Percentiles rank a stretch among this genome's conserved stretches.
phyloP scores from a whole-genome alignment of 1,140 invertebrate species.

The Drosophila tristis region DNA sequence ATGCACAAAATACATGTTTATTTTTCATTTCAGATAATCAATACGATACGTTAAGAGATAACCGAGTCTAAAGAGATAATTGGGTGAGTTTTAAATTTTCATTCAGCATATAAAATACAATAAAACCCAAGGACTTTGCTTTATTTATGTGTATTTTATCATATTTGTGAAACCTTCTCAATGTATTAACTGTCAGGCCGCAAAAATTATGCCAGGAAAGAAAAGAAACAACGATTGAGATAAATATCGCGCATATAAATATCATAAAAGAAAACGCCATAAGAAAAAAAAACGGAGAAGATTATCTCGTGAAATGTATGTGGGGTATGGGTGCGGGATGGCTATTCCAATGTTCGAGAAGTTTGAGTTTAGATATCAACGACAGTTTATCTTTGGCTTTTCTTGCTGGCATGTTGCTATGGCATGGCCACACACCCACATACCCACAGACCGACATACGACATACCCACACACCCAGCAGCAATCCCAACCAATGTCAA shows the following conservation, averaged over 20 bases:
- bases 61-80: not conserved
- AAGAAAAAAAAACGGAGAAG: constrained; percentile 31
- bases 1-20: too few relatives aligned
- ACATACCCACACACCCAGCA: too few relatives aligned
- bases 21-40: too few relatives aligned
- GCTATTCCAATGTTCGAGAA: not conserved
- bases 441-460: too few relatives aligned
- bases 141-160: constrained; percentile 42
- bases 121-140: too few relatives aligned
- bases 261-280: constrained; percentile 67
- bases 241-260: constrained; percentile 70
- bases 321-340: not conserved
- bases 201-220: constrained; percentile 47
- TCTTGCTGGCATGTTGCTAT: not conserved
- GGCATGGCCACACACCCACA: too few relatives aligned
- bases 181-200: constrained; percentile 58
- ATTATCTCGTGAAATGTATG: constrained; percentile 19
- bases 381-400: constrained; percentile 63
- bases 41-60: too few relatives aligned
- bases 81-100: constrained; percentile 41
- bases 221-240: constrained; percentile 48
- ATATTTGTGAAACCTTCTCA: constrained; percentile 47
- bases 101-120: not conserved
- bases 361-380: constrained; percentile 56
- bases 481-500: constrained; percentile 30